A percentile compares a stretch with the other conserved stretches of the same genome.
phyloP scores from a whole-genome alignment of 2,888 invertebrate species.

The Hemithea aestivaria region DNA sequence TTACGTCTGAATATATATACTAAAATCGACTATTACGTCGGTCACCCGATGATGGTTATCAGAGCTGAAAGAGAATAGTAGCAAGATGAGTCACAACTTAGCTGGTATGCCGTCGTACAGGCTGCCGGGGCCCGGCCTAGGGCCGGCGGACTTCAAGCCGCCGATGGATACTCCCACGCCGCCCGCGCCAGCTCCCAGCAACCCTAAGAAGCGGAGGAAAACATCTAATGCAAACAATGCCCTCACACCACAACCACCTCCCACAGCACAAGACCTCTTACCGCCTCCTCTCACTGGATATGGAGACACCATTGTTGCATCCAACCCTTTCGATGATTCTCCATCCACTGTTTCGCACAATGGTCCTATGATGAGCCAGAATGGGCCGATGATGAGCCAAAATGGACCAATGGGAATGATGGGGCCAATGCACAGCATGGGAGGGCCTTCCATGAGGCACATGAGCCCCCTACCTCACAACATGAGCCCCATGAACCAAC shows the following conservation, averaged over 20 bases:
- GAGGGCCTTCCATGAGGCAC: constrained; percentile 82
- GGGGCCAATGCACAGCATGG: constrained; percentile 81
- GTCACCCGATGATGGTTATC: constrained; percentile 57
- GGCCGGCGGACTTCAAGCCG: constrained; percentile 86
- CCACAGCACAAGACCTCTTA: constrained; percentile 87
- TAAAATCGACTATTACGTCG: constrained; percentile 38
- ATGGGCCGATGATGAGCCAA: constrained; percentile 83
- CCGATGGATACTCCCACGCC: constrained; percentile 84
- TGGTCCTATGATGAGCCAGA: constrained; percentile 81
- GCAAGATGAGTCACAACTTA: constrained; percentile 88
- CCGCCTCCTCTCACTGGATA: constrained; percentile 93
- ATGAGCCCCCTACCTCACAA: constrained; percentile 81
- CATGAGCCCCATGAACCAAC: constrained; percentile 82
- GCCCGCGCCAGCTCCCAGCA: constrained; percentile 88
- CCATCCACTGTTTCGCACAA: constrained; percentile 82
- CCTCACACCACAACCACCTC: constrained; percentile 83
- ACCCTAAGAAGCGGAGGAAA: constrained; percentile 92
- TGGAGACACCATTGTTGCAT: constrained; percentile 95
- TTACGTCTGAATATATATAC: constrained; percentile 50
- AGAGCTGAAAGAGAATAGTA: constrained; percentile 58
- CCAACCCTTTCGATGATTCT: constrained; percentile 96
- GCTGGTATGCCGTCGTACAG: constrained; percentile 89
- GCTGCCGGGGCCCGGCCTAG: constrained; percentile 85
- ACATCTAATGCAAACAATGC: constrained; percentile 85
- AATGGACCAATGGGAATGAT: constrained; percentile 84